Evolutionary conservation across 2,888 invertebrate genomes (phyloP).

Genomic region (Eilema caniola): DNA sequence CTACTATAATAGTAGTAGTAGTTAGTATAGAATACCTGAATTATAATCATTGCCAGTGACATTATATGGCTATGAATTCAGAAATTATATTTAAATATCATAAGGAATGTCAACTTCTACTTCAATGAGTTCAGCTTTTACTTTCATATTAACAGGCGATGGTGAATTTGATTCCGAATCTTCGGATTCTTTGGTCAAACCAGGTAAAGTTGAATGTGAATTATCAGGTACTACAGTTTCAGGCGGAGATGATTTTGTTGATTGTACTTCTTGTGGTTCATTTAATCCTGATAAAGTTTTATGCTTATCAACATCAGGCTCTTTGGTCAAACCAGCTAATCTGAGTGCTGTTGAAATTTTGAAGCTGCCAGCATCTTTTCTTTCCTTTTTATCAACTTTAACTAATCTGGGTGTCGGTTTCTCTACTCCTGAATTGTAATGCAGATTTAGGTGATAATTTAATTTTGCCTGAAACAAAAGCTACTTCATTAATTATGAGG

Average conservation of each 20-base stretch:
- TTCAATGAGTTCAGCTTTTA: constrained; percentile 47
- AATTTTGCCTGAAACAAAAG: constrained; percentile 66
- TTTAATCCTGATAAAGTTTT: constrained; percentile 8
- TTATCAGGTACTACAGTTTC: constrained; percentile 5
- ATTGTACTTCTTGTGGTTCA: constrained; percentile 6
- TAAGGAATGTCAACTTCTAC: constrained; percentile 47
- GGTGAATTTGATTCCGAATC: constrained; percentile 28
- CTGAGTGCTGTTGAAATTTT: constrained; percentile 71
- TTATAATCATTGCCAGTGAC: too few species aligned
- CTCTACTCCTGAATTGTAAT: constrained; percentile 39
- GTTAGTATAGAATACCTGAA: too few species aligned
- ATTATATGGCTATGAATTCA: not conserved
- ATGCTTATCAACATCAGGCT: constrained; percentile 33
- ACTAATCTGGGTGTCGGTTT: constrained; percentile 43
- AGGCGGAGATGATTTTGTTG: not conserved
- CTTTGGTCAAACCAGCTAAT: constrained; percentile 65
- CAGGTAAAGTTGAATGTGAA: constrained; percentile 53
- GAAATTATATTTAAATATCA: constrained; percentile 21
- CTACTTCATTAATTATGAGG: not conserved
- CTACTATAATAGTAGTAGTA: too few species aligned
- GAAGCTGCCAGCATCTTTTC: constrained; percentile 68
- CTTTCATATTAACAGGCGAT: constrained; percentile 35
- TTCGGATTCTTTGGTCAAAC: constrained; percentile 46
- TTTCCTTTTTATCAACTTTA: constrained; percentile 66
- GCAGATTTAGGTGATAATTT: constrained; percentile 64